Base-by-base conservation (phyloP, 2,888 invertebrate species). In the Operophtera brumata region DNA sequence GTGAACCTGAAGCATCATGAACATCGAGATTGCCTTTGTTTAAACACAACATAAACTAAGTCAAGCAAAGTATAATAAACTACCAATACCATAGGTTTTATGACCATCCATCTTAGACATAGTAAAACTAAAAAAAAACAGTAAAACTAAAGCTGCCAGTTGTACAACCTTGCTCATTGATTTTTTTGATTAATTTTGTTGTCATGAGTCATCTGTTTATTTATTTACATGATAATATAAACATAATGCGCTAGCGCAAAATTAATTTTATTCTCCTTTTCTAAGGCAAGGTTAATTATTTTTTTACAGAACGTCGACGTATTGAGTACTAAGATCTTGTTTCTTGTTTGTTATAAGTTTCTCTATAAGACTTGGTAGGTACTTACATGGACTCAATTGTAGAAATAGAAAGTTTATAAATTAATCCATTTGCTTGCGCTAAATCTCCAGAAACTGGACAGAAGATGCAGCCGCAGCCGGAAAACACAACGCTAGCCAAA, bases 371-470 rank as follows among this genome's bases (percentile, higher is more conserved):
- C 6, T 14, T 13, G 34, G 1, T 36, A 12, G 12, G 6, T 37
- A 87, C 88, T 87, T 78, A 88, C 88, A 86, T 86, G 79, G 80
- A 83, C 77, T 75, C 73, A 82, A 80, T 78, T 65, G 65, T 65
- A 62, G 52, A 60, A 64, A 67, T 76, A 73, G 72, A 81, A 78
- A 79, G 72, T 77, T 64, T 59, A 56, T 57, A 63, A 70, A 68
- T 68, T 66, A 66, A 64, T 69, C 69, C 78, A 71, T 72, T 70
- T 72, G 66, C 54, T 59, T 64, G 65, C 59, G 65, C 61, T 64
- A 57, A 50, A 69, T 61, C 51, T 59, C 58, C 61, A 60, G 65
- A 61, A 71, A 67, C 60, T 69, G 53, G 65, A 62, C 54, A 64
- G 67, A 64, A 67, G 66, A 66, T 63, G 49, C 53, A 54, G 55